These are phyloP conservation scores for Hyperopisus bebe DNA, from an alignment of 2,113 vertebrate species.

Conservation along the genomic window DNA sequence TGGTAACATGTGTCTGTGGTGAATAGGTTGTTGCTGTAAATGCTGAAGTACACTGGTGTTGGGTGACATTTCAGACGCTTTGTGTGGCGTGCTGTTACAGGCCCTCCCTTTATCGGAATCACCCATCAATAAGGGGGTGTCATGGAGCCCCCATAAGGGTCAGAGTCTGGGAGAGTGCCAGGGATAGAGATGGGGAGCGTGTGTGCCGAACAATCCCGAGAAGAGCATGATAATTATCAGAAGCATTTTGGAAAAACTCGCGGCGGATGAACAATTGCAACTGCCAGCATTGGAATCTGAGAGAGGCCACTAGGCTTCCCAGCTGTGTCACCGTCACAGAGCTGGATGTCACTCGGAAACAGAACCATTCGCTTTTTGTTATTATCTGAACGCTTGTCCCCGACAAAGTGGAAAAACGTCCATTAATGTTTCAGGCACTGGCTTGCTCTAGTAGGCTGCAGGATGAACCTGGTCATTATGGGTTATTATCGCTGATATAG, in stretches of 20 bases:
- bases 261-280: not conserved
- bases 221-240: not conserved
- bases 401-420: not conserved
- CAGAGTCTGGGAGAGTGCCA: not conserved
- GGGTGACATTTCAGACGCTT: not conserved
- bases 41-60: not conserved
- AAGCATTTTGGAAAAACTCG: not conserved
- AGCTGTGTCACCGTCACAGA: not conserved
- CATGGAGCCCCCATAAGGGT: not conserved
- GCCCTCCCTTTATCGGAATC: not conserved
- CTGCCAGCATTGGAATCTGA: not conserved
- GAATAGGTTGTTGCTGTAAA: not conserved
- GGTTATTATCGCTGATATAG: not conserved
- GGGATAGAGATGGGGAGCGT: not conserved
- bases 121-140: not conserved
- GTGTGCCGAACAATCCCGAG: not conserved
- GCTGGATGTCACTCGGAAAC: not conserved
- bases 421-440: not conserved
- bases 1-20: not conserved
- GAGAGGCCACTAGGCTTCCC: not conserved
- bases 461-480: not conserved
- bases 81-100: not conserved
- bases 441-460: not conserved
- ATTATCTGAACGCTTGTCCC: not conserved
- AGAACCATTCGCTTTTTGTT: not conserved